Evolutionary conservation across 2,797 vertebrate genomes (phyloP).

Genomic region (Antennarius maculatus): DNA sequence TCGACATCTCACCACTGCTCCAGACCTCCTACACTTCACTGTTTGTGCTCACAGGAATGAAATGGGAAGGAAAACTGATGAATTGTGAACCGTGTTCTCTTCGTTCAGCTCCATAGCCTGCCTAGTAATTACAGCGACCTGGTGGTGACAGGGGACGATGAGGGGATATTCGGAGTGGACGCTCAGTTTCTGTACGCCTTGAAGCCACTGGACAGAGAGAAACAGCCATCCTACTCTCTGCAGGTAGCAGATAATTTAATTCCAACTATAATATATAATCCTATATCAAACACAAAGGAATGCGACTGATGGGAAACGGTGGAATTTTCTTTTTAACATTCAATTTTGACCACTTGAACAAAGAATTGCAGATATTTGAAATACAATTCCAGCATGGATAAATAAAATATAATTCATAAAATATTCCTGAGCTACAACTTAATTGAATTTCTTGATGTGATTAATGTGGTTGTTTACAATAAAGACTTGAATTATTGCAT

Average conservation of each 20-base stretch:
- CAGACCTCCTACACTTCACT: not conserved
- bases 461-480: too few species aligned
- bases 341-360: too few species aligned
- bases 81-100: slow-evolving; percentile 12
- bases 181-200: slow-evolving; percentile 84
- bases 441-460: too few species aligned
- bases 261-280: too few species aligned
- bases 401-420: too few species aligned
- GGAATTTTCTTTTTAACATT: too few species aligned
- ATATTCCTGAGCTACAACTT: too few species aligned
- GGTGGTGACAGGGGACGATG: slow-evolving; percentile 75
- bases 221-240: slow-evolving; percentile 84
- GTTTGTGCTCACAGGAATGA: slow-evolving; percentile 7
- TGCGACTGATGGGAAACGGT: too few species aligned
- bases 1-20: not conserved
- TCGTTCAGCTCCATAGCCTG: slow-evolving; percentile 75
- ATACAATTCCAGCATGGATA: too few species aligned
- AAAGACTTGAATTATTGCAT: too few species aligned
- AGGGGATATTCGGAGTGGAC: slow-evolving; percentile 87
- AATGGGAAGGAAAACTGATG: slow-evolving; percentile 11
- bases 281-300: too few species aligned
- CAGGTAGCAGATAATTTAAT: slow-evolving; percentile 70
- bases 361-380: too few species aligned
- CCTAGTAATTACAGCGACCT: slow-evolving; percentile 76
- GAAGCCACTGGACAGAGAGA: slow-evolving; percentile 87